Percentiles rank a stretch among this genome's conserved stretches.
These are phyloP conservation scores for Thymelicus lineola DNA, from an alignment of 2,888 invertebrate genomes.

Conservation along the genomic window DNA sequence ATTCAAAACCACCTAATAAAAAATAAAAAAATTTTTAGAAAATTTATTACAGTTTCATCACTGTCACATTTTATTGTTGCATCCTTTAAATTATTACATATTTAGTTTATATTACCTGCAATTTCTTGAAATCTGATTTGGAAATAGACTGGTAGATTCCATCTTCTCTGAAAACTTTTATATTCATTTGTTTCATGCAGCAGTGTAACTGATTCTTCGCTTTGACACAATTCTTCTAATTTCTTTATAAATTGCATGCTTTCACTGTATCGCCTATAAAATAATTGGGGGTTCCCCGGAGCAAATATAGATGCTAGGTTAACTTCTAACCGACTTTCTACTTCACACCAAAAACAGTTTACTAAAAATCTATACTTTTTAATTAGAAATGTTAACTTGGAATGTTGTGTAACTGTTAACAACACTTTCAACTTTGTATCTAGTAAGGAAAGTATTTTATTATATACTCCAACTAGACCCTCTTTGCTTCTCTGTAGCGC, in stretches of 20 bases:
- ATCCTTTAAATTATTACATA: no score
- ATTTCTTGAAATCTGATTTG: constrained; percentile 98
- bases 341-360: constrained; percentile 95
- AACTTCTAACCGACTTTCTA: constrained; percentile 92
- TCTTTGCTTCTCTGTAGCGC: constrained; percentile 86
- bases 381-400: constrained; percentile 72
- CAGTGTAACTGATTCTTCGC: constrained; percentile 82
- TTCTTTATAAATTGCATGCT: constrained; percentile 90
- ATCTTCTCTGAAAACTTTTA: constrained; percentile 92
- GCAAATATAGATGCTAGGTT: constrained; percentile 94
- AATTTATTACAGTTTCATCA: no score
- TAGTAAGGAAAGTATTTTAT: constrained; percentile 89
- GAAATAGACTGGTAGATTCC: constrained; percentile 98
- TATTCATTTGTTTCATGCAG: constrained; percentile 89
- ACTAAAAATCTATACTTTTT: constrained; percentile 85
- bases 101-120: constrained; percentile 82
- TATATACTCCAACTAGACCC: constrained; percentile 89
- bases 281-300: constrained; percentile 95
- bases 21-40: constrained; percentile 21
- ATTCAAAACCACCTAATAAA: constrained; percentile 73
- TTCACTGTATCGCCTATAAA: constrained; percentile 92
- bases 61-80: no score
- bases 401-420: constrained; percentile 78
- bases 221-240: constrained; percentile 88
- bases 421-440: constrained; percentile 87